A percentile compares a stretch with the other conserved stretches of the same genome.
These are phyloP conservation scores for Trichosurus vulpecula DNA, from an alignment of 2,797 vertebrate genomes.

Conservation along the genomic window DNA sequence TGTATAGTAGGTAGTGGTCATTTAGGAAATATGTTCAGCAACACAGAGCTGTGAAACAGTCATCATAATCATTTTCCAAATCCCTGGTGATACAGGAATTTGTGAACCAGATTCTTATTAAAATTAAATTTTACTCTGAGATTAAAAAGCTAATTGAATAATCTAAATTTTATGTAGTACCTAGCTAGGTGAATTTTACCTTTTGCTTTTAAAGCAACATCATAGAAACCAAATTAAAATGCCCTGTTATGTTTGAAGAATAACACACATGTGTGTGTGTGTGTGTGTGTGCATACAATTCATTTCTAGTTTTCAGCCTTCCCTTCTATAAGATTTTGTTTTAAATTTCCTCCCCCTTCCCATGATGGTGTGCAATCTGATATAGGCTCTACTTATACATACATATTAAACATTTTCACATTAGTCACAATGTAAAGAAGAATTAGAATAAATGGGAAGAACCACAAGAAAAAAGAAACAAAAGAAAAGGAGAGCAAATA, in stretches of 20 bases:
- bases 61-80: neutral
- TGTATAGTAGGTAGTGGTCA: neutral
- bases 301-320: too few relatives aligned
- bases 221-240: neutral
- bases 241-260: conserved; percentile 45
- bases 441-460: too few relatives aligned
- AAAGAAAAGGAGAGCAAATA: too few relatives aligned
- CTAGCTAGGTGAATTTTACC: conserved; percentile 54
- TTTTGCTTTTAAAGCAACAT: conserved; percentile 19
- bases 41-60: neutral
- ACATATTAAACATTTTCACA: too few relatives aligned
- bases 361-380: too few relatives aligned
- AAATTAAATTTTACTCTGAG: conserved; percentile 3
- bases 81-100: neutral
- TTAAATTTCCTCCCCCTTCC: too few relatives aligned
- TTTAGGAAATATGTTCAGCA: neutral
- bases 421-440: too few relatives aligned
- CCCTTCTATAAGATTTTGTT: too few relatives aligned
- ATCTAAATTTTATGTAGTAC: neutral
- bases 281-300: too few relatives aligned
- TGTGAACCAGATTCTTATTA: neutral
- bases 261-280: too few relatives aligned
- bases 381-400: too few relatives aligned
- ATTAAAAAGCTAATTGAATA: conserved; percentile 23
- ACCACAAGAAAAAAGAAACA: too few relatives aligned